Evolutionary conservation across 2,113 vertebrate genomes (phyloP).

Genomic region (Hydropotes inermis): DNA sequence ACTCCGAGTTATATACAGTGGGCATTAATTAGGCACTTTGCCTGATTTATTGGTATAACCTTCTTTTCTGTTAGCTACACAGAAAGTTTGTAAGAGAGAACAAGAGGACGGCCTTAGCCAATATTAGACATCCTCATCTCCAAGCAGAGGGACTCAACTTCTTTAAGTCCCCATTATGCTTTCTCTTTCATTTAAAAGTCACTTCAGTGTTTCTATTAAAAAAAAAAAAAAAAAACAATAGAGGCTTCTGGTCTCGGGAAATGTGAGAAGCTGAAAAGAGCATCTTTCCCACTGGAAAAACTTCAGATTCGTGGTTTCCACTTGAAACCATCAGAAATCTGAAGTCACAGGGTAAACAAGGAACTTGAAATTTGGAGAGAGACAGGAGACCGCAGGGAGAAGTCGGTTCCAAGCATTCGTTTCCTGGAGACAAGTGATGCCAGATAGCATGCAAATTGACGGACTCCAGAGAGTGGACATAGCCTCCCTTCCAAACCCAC

Average conservation of each 20-base stretch:
- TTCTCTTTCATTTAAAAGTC: not conserved
- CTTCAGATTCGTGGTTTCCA: not conserved
- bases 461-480: not conserved
- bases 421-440: not conserved
- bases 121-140: not conserved
- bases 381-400: not conserved
- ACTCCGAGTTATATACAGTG: not conserved
- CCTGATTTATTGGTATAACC: conserved; percentile 32
- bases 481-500: not conserved
- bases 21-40: conserved; percentile 42
- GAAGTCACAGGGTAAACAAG: not conserved
- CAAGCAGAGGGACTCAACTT: not conserved
- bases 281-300: not conserved
- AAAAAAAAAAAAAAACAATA: not conserved
- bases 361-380: not conserved
- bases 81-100: not conserved
- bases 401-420: not conserved
- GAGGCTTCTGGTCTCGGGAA: not conserved
- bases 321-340: not conserved
- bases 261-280: not conserved
- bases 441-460: not conserved
- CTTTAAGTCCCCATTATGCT: not conserved
- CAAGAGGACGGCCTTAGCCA: not conserved
- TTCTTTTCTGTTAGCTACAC: not conserved
- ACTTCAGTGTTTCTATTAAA: not conserved